Evolutionary conservation across 92 coral and sea anemone genomes (phyloP).

Genomic region (Meandrina meandrites): DNA sequence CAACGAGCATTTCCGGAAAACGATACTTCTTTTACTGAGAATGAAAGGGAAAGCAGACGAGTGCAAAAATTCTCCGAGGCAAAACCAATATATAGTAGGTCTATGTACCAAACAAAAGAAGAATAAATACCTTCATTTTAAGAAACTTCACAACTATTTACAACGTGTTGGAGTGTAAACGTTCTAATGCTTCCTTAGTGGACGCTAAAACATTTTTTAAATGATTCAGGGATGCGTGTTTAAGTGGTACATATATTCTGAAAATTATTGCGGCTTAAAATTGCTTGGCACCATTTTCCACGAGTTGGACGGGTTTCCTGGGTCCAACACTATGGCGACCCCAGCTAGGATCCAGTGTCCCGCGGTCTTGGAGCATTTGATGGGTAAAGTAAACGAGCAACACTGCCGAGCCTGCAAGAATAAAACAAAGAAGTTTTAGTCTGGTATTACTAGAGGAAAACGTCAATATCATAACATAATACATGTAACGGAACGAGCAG

Average conservation of each 20-base stretch:
- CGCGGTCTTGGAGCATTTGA: constrained; percentile 68
- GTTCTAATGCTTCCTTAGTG: neutral
- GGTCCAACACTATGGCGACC: constrained; percentile 84
- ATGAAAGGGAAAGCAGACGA: neutral
- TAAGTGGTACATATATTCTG: neutral
- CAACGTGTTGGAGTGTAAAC: constrained; percentile 6
- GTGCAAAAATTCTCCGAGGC: too few relatives aligned
- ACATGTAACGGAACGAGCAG: too few relatives aligned
- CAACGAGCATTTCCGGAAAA: neutral
- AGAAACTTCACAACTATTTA: constrained; percentile 12
- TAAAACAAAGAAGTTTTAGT: neutral
- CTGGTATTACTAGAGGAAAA: too few relatives aligned
- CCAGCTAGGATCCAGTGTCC: constrained; percentile 81
- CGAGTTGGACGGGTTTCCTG: constrained; percentile 78
- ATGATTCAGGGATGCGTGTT: neutral
- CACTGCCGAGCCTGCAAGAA: constrained; percentile 77
- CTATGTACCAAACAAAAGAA: neutral
- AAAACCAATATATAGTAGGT: neutral
- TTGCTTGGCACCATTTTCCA: constrained; percentile 77
- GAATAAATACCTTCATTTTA: neutral
- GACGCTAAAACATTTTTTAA: neutral
- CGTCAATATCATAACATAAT: too few relatives aligned
- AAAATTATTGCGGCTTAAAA: constrained; percentile 10
- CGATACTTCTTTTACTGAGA: neutral
- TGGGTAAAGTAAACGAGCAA: constrained; percentile 76